A percentile compares a stretch with the other conserved stretches of the same genome.
These are phyloP conservation scores for Epinotia brunnichana DNA, from an alignment of 2,888 invertebrate species.

Conservation along the genomic window DNA sequence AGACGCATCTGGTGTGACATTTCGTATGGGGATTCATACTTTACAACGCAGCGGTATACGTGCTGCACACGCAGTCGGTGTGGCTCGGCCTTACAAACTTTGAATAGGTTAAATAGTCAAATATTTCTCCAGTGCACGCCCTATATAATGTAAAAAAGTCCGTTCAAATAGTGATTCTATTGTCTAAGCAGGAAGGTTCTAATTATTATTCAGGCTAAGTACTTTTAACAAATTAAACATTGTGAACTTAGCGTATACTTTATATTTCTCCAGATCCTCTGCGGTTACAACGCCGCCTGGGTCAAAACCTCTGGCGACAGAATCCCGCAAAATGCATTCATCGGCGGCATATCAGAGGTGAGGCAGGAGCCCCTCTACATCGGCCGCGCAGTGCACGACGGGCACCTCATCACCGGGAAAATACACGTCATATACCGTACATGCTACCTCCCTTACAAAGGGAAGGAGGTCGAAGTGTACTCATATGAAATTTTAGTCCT, in stretches of 20 bases:
- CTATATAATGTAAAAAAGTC: not conserved
- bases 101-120: too few species aligned
- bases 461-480: constrained; percentile 54
- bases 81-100: too few species aligned
- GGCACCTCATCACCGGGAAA: constrained; percentile 91
- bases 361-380: constrained; percentile 83
- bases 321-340: constrained; percentile 87
- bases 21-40: too few species aligned
- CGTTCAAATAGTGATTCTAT: not conserved
- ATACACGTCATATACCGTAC: constrained; percentile 86
- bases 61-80: too few species aligned
- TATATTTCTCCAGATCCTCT: constrained; percentile 61
- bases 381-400: constrained; percentile 87
- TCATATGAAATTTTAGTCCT: constrained; percentile 62
- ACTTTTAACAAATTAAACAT: not conserved
- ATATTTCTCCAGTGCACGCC: too few species aligned
- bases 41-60: too few species aligned
- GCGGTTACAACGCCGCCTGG: constrained; percentile 77
- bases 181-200: not conserved
- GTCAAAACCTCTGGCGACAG: constrained; percentile 81
- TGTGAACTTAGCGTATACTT: not conserved
- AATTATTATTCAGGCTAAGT: not conserved
- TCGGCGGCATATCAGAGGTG: constrained; percentile 83
- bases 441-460: constrained; percentile 86
- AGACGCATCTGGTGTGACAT: too few species aligned